Evolutionary conservation across 2,797 vertebrate species (phyloP).

Genomic region (Phoeniculus purpureus): DNA sequence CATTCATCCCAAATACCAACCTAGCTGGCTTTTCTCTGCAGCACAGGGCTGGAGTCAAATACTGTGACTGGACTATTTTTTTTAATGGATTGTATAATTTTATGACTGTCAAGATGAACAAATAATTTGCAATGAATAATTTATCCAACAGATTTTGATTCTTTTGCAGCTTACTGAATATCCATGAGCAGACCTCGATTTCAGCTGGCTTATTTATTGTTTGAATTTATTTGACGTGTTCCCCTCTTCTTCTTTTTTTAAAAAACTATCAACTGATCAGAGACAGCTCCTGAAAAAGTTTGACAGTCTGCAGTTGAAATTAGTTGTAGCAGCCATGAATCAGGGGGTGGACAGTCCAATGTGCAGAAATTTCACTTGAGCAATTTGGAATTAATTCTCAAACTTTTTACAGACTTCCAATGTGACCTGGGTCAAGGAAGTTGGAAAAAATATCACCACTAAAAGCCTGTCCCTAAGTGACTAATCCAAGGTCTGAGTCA

Average conservation of each 20-base stretch:
- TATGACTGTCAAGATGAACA: slow-evolving; percentile 67
- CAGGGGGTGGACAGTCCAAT: not conserved
- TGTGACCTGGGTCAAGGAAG: not conserved
- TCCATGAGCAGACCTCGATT: slow-evolving; percentile 66
- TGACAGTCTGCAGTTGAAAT: slow-evolving; percentile 23
- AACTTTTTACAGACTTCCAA: not conserved
- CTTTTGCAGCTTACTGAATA: slow-evolving; percentile 66
- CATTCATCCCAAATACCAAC: not conserved
- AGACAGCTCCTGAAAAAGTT: slow-evolving; percentile 22
- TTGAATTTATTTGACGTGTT: slow-evolving; percentile 59
- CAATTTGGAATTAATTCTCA: slow-evolving; percentile 11
- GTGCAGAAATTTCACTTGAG: not conserved
- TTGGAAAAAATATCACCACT: not conserved
- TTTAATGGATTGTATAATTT: slow-evolving; percentile 65
- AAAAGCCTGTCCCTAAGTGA: not conserved
- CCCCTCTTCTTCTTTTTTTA: not conserved
- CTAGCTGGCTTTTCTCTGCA: not conserved
- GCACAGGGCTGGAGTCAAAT: not conserved
- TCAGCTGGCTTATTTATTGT: slow-evolving; percentile 65
- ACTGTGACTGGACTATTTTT: slow-evolving; percentile 11
- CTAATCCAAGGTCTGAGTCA: not conserved
- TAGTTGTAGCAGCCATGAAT: slow-evolving; percentile 21
- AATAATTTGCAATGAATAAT: slow-evolving; percentile 72
- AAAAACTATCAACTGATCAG: not conserved
- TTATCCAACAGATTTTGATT: slow-evolving; percentile 65